These are phyloP conservation scores for Marasmarcha lunaedactyla DNA, from an alignment of 2,888 invertebrate genomes.

Conservation along the genomic window DNA sequence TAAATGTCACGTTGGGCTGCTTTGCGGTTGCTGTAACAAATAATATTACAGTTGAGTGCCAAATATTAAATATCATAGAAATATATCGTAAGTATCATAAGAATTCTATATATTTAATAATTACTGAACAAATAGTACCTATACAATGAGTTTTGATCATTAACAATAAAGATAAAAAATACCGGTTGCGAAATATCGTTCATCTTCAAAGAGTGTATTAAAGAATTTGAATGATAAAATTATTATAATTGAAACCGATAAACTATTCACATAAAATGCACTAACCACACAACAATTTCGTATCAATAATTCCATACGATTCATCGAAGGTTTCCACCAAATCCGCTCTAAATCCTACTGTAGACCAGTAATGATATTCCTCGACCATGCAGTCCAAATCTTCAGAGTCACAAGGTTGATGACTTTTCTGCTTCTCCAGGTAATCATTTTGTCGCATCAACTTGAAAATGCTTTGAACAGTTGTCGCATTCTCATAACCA, in stretches of 20 bases:
- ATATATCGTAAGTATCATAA: too few relatives aligned
- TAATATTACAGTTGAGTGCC: conserved; percentile 1
- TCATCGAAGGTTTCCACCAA: conserved; percentile 30
- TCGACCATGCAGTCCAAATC: conserved; percentile 32
- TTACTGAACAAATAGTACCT: too few relatives aligned
- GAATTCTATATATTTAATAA: too few relatives aligned
- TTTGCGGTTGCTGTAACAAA: conserved; percentile 19
- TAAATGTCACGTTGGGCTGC: conserved; percentile 24
- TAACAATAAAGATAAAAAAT: too few relatives aligned
- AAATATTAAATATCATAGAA: too few relatives aligned
- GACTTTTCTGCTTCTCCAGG: conserved; percentile 24
- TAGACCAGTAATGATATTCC: conserved; percentile 38
- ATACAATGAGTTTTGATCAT: too few relatives aligned
- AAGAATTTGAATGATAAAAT: too few relatives aligned
- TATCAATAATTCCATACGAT: conserved; percentile 68
- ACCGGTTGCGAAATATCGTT: too few relatives aligned
- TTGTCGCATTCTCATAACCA: conserved; percentile 47
- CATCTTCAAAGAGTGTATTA: too few relatives aligned
- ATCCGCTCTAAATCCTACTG: conserved; percentile 48
- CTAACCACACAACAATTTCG: conserved; percentile 29
- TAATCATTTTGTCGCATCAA: conserved; percentile 53
- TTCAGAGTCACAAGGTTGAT: conserved; percentile 22
- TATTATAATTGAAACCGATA: too few relatives aligned
- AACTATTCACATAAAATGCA: too few relatives aligned
- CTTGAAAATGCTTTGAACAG: conserved; percentile 38